phyloP scores from a whole-genome alignment of 2,888 invertebrate genomes.

The Itoplectis maculator region DNA sequence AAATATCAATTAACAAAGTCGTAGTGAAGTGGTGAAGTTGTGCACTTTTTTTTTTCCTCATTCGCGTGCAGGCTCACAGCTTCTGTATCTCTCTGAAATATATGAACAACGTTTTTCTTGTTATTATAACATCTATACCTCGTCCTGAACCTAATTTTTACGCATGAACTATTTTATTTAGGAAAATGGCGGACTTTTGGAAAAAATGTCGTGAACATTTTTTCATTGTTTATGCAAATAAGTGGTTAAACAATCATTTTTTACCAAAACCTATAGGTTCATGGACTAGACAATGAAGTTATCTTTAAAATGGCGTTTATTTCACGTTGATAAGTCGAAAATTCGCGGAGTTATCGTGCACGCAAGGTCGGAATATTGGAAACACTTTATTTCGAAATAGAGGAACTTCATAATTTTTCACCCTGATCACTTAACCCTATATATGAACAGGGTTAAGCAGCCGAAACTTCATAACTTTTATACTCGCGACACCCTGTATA shows the following conservation, averaged over 20 bases:
- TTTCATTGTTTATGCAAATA: neutral
- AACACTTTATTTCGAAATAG: neutral
- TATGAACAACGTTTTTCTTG: neutral
- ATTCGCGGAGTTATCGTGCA: neutral
- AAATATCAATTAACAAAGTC: neutral
- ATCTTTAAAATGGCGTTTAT: neutral
- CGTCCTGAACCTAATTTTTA: neutral
- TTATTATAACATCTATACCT: neutral
- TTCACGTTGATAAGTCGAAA: neutral
- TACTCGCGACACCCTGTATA: too few species aligned
- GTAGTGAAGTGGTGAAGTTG: neutral
- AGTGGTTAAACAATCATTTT: neutral
- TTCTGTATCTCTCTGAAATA: conserved; percentile 1
- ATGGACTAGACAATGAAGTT: conserved; percentile 3
- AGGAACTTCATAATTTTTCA: neutral
- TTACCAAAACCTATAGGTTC: neutral
- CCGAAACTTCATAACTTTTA: too few species aligned
- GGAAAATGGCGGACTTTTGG: neutral
- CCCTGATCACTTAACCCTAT: too few species aligned
- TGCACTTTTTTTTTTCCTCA: conserved; percentile 5
- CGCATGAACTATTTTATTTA: neutral
- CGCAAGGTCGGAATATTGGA: neutral
- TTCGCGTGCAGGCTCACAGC: conserved; percentile 1
- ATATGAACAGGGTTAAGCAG: too few species aligned
- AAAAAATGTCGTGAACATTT: neutral